Evolutionary conservation across 2,113 vertebrate genomes (phyloP).

Genomic region (Oostethus manadensis): DNA sequence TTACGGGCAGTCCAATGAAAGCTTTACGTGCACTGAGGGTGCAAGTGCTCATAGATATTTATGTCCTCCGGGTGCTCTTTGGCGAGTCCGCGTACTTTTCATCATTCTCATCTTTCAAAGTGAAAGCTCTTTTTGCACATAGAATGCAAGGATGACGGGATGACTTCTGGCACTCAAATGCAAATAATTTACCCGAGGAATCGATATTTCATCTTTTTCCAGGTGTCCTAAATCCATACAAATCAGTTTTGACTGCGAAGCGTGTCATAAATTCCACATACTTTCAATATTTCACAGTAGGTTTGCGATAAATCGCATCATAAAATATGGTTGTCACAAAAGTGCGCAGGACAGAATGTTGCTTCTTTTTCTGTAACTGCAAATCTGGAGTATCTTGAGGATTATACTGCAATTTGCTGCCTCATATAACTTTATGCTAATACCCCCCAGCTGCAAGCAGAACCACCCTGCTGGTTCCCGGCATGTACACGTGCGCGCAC

Average conservation of each 20-base stretch:
- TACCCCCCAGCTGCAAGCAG: constrained; percentile 64
- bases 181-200: not conserved
- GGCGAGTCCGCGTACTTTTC: constrained; percentile 6
- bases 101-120: constrained; percentile 14
- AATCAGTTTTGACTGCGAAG: not conserved
- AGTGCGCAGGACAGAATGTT: not conserved
- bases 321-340: not conserved
- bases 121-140: constrained; percentile 15
- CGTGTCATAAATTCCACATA: not conserved
- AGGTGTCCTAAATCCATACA: not conserved
- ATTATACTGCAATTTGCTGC: constrained; percentile 52
- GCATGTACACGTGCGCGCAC: not conserved
- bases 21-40: not conserved
- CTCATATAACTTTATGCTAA: constrained; percentile 63
- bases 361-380: not conserved
- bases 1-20: constrained; percentile 12
- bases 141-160: not conserved
- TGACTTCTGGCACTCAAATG: not conserved
- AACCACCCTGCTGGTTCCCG: constrained; percentile 45
- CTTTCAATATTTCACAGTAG: not conserved
- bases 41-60: constrained; percentile 9
- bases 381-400: constrained; percentile 3
- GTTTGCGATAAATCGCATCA: no score
- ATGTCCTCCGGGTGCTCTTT: constrained; percentile 1
- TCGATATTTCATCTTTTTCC: not conserved